Percentiles rank a stretch among this genome's conserved stretches.
phyloP scores from a whole-genome alignment of 2,888 invertebrate genomes.

The Pollenia amentaria region DNA sequence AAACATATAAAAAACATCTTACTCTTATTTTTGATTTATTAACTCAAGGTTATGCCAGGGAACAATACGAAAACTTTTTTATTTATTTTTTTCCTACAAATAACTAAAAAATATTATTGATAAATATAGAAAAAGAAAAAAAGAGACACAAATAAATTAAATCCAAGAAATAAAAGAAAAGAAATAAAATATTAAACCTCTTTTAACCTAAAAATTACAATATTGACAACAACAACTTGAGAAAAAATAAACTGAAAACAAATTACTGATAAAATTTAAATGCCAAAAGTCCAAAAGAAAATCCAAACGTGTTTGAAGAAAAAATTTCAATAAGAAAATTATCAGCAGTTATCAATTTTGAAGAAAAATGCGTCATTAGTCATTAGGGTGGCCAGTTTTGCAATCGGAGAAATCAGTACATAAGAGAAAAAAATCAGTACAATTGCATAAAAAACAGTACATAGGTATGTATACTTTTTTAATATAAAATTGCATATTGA shows the following conservation, averaged over 20 bases:
- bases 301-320: no score
- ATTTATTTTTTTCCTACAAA: not conserved
- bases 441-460: no score
- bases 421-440: no score
- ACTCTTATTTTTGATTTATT: slow-evolving; percentile 69
- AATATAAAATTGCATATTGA: no score
- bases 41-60: slow-evolving; percentile 67
- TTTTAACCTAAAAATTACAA: slow-evolving; percentile 42
- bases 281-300: no score
- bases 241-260: not conserved
- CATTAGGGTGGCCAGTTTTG: no score
- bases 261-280: no score
- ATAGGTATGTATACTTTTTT: no score
- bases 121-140: slow-evolving; percentile 15
- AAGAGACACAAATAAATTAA: slow-evolving; percentile 26
- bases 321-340: no score
- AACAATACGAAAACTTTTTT: slow-evolving; percentile 35
- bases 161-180: not conserved
- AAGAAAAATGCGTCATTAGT: no score
- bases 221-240: slow-evolving; percentile 39
- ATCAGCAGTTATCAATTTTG: no score
- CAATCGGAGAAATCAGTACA: no score
- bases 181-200: slow-evolving; percentile 22
- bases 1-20: slow-evolving; percentile 38
- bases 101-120: slow-evolving; percentile 31